Evolutionary conservation across 2,113 vertebrate genomes (phyloP).

Genomic region (Thalassoma bifasciatum): DNA sequence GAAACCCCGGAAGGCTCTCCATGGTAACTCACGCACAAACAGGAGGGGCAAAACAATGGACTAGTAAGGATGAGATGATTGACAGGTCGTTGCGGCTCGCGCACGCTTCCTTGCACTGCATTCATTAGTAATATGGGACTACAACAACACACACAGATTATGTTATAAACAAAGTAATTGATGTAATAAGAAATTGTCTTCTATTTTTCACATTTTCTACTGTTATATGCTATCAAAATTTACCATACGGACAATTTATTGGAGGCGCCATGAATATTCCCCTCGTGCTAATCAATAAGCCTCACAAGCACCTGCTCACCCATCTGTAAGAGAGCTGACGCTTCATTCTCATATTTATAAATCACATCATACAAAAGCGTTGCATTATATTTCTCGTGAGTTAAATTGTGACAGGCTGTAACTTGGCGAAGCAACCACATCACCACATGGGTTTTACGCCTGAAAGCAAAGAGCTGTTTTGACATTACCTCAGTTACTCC

Average conservation of each 20-base stretch:
- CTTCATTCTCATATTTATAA: not conserved
- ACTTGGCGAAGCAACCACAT: conserved; percentile 55
- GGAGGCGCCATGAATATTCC: conserved; percentile 9
- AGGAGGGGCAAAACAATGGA: conserved; percentile 65
- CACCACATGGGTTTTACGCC: conserved; percentile 14
- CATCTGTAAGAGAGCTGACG: not conserved
- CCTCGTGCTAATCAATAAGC: conserved; percentile 16
- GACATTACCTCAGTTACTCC: conserved; percentile 59
- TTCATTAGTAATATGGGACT: conserved; percentile 11
- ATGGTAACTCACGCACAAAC: conserved; percentile 69
- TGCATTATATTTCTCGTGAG: conserved; percentile 23
- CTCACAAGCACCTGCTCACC: conserved; percentile 24
- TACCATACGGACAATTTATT: conserved; percentile 6
- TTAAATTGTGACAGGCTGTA: conserved; percentile 43
- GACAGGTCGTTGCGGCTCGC: conserved; percentile 56
- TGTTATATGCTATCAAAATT: not conserved
- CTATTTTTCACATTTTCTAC: not conserved
- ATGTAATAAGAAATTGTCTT: not conserved
- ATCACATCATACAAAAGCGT: not conserved
- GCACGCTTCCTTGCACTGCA: conserved; percentile 3
- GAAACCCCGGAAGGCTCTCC: conserved; percentile 63
- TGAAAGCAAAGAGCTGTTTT: not conserved
- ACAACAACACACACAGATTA: conserved; percentile 8
- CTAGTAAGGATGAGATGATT: conserved; percentile 57
- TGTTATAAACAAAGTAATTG: not conserved